Base-by-base conservation (phyloP, 2,888 invertebrate genomes). In the Herminia tarsipennalis region DNA sequence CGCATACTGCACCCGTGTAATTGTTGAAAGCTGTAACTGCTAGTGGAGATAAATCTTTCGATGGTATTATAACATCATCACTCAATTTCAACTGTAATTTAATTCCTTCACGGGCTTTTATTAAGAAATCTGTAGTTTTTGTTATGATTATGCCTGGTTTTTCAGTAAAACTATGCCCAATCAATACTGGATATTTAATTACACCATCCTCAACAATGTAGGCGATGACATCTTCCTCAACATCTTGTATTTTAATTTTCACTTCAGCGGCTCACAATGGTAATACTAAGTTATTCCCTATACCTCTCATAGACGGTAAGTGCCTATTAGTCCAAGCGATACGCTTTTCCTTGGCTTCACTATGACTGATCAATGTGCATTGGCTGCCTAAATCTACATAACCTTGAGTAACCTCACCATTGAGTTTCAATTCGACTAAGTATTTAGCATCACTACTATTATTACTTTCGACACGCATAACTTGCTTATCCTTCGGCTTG, bases 121-220 rank as follows among this genome's bases (percentile, higher is more conserved):
- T 29, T 8, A 38, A 8, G 2, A n/a, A 1, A 5, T 29, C 29
- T 1, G 9, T 38, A 29, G 38, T 38, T 29, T 38, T 38, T 6
- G 22, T 29, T 16, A 38, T 22, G 1, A 18, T n/a, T 10, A 38
- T 38, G 2, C 20, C 21, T 1, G 20, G 37, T 33, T 40, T 27
- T 14, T 52, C 43, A 6, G 35, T 33, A 6, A 47, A 22, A 29
- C 44, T 25, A 6, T 38, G 22, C 5, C 21, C 29, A 39, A 12
- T 25, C 12, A 12, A 25, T 5, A 25, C 24, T 17, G 30, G 0
- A 16, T 38, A 38, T 8, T 38, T 38, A 8, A 38, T 29, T 9
- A 38, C 14, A 5, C 4, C n/a, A 21, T 38, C 37, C 2, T 29
- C 9, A n/a, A 37, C 18, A 4, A 35, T 13, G 16, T 12, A 36